These are phyloP conservation scores for Trichopoda pennipes DNA, from an alignment of 2,888 invertebrate genomes.

Conservation along the genomic window DNA sequence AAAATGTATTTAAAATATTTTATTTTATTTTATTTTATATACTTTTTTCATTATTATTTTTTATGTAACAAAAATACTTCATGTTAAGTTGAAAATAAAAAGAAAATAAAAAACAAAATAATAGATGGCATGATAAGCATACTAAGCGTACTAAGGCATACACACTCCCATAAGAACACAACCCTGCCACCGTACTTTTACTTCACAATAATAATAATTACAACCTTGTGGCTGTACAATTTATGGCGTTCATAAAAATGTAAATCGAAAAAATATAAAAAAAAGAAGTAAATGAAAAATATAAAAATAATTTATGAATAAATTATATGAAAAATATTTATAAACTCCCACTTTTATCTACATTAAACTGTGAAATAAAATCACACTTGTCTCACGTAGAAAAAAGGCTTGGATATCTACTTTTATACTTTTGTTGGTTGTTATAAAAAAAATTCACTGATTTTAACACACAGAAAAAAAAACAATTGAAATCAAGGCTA, in stretches of 20 bases:
- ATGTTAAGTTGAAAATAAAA: constrained; percentile 28
- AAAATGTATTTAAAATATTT: constrained; percentile 47
- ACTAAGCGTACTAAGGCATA: not conserved
- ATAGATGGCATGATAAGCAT: constrained; percentile 9
- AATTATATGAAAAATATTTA: constrained; percentile 33
- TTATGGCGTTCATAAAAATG: no score
- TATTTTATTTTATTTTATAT: constrained; percentile 14
- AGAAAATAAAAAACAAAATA: constrained; percentile 4
- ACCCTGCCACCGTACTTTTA: no score
- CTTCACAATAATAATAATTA: constrained; percentile 1
- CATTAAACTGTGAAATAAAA: not conserved
- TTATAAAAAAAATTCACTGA: no score
- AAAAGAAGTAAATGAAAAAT: constrained; percentile 21
- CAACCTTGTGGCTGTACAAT: constrained; percentile 55
- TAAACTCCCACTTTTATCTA: constrained; percentile 15
- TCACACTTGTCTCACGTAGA: no score
- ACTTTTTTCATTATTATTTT: constrained; percentile 19
- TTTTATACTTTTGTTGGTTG: no score
- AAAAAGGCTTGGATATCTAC: no score
- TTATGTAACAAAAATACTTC: constrained; percentile 5
- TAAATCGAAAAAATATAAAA: constrained; percentile 45
- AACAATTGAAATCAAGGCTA: no score
- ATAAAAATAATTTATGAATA: constrained; percentile 46
- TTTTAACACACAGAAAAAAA: no score
- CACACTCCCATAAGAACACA: no score